Evolutionary conservation across 2,113 vertebrate genomes (phyloP).

Genomic region (Phoenicopterus ruber): DNA sequence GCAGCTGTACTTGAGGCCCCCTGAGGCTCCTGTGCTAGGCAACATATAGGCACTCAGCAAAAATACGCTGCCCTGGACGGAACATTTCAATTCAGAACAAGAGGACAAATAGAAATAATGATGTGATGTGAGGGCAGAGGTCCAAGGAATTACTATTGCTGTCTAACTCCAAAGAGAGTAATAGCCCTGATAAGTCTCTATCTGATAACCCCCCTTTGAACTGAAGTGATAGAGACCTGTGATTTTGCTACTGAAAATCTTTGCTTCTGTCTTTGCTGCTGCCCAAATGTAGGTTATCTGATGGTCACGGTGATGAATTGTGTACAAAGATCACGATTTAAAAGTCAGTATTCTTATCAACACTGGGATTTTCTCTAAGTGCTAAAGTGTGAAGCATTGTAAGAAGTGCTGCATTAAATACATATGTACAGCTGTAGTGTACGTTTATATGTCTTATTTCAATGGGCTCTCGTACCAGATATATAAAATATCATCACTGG

Average conservation of each 20-base stretch:
- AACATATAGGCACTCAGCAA: not conserved
- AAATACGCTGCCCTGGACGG: not conserved
- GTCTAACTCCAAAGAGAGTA: not conserved
- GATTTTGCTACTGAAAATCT: not conserved
- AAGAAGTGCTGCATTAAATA: not conserved
- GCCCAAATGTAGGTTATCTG: not conserved
- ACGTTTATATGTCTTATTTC: not conserved
- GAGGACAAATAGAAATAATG: not conserved
- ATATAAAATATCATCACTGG: not conserved
- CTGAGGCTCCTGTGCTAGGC: not conserved
- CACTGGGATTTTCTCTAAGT: not conserved
- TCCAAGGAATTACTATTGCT: not conserved
- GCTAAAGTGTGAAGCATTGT: not conserved
- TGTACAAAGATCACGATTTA: not conserved
- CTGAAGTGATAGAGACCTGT: not conserved
- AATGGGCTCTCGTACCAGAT: not conserved
- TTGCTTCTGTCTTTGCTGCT: not conserved
- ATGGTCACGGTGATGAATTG: not conserved
- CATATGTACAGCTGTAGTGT: not conserved
- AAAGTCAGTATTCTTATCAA: not conserved
- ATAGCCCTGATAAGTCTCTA: not conserved
- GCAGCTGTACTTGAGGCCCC: rapidly evolving
- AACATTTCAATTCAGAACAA: not conserved
- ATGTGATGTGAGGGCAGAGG: not conserved
- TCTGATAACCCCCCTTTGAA: not conserved